A percentile compares a stretch with the other conserved stretches of the same genome.
These are phyloP conservation scores for Hassar affinis DNA, from an alignment of 2,113 vertebrate species.

Conservation along the genomic window DNA sequence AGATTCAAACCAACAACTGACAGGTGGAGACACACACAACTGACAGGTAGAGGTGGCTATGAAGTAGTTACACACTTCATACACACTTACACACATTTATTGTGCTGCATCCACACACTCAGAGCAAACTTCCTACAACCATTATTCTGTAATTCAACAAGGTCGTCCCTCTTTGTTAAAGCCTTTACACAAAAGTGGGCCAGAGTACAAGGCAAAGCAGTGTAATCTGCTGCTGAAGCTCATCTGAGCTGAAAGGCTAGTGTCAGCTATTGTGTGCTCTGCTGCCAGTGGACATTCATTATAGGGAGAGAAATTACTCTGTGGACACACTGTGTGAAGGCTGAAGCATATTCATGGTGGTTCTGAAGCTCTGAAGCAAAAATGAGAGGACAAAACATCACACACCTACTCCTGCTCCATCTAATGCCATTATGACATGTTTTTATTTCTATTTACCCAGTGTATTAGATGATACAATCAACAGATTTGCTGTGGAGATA, in stretches of 20 bases:
- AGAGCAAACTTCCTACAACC: neutral
- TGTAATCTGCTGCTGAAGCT: slow-evolving; percentile 25
- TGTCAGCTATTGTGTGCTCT: slow-evolving; percentile 39
- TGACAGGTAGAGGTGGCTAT: neutral
- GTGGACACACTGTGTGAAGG: slow-evolving; percentile 4
- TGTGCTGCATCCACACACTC: neutral
- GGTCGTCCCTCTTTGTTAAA: slow-evolving; percentile 25
- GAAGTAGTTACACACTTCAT: neutral
- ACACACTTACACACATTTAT: neutral
- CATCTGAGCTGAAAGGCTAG: slow-evolving; percentile 28
- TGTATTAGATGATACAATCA: slow-evolving; percentile 33
- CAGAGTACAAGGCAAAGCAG: neutral
- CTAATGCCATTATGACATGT: slow-evolving; percentile 24
- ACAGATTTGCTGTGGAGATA: slow-evolving; percentile 22
- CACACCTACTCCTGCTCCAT: slow-evolving; percentile 1
- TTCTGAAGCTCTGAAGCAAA: neutral
- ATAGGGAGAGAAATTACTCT: slow-evolving; percentile 5
- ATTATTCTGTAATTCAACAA: slow-evolving; percentile 25
- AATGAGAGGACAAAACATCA: slow-evolving; percentile 18
- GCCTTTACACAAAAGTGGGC: slow-evolving; percentile 4
- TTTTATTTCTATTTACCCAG: slow-evolving; percentile 1
- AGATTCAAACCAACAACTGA: neutral
- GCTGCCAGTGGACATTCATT: slow-evolving; percentile 18
- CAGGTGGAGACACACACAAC: neutral
- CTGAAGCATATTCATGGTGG: neutral